Evolutionary conservation across 2,888 invertebrate genomes (phyloP).

Genomic region (Hedya salicella): DNA sequence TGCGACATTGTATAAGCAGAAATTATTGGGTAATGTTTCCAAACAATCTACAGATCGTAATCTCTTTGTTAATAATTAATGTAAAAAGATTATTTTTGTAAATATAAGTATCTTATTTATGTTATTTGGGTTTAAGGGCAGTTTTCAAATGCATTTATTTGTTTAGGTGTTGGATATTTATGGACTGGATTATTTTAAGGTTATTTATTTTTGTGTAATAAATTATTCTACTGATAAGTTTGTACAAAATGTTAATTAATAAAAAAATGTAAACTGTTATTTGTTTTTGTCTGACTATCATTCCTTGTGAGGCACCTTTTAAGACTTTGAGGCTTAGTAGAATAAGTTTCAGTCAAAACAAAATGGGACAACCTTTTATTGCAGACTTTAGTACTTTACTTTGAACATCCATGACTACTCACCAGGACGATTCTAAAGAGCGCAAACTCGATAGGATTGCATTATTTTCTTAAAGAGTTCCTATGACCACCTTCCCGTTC

Average conservation of each 20-base stretch:
- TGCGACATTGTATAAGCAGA: no score
- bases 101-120: conserved; percentile 38
- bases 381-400: no score
- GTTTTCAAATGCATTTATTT: conserved; percentile 18
- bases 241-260: conserved; percentile 35
- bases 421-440: no score
- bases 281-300: background rate
- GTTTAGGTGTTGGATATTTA: conserved; percentile 17
- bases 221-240: conserved; percentile 35
- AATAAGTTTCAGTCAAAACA: no score
- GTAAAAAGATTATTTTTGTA: conserved; percentile 44
- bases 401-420: no score
- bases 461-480: no score
- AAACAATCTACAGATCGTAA: background rate
- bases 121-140: background rate
- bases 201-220: conserved; percentile 32
- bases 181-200: conserved; percentile 27
- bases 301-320: no score
- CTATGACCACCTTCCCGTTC: no score
- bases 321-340: no score
- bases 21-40: background rate
- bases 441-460: no score
- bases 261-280: background rate
- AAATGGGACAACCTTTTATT: no score
- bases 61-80: background rate